Conservation (phyloP, 2,888 invertebrate genomes). For the Marasmarcha lunaedactyla region DNA sequence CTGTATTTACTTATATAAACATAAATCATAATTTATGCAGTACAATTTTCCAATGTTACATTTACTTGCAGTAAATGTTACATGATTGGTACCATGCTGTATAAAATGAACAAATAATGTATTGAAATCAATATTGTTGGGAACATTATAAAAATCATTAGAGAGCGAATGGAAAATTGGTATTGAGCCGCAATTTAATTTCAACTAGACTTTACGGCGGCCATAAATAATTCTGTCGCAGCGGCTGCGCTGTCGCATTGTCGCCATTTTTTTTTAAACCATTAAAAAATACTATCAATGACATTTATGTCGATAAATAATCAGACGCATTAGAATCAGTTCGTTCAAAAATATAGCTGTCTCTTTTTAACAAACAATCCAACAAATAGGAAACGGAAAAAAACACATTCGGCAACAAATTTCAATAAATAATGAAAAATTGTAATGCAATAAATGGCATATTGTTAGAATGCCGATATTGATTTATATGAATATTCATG, state of each 20-base stretch:
- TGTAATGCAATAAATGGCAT: conserved; percentile 53
- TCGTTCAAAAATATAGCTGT: conserved; percentile 21
- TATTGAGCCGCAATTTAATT: conserved; percentile 59
- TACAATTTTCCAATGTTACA: no score
- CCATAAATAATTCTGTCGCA: conserved; percentile 55
- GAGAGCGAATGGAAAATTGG: conserved; percentile 33
- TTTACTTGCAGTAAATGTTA: not conserved
- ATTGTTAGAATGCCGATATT: conserved; percentile 52
- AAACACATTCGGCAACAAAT: conserved; percentile 58
- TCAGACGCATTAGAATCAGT: conserved; percentile 33
- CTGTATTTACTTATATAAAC: no score
- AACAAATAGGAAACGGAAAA: conserved; percentile 14
- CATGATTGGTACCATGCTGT: not conserved
- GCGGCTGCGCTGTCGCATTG: conserved; percentile 45
- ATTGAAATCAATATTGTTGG: conserved; percentile 37
- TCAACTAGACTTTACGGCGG: conserved; percentile 58
- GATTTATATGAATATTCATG: conserved; percentile 71
- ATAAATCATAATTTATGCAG: no score
- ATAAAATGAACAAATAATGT: not conserved
- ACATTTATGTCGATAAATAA: conserved; percentile 33
- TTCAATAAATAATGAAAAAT: conserved; percentile 65
- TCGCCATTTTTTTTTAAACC: conserved; percentile 62
- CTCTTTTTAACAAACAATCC: conserved; percentile 32
- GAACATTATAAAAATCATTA: conserved; percentile 44
- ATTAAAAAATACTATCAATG: conserved; percentile 65